Evolutionary conservation across 1,140 invertebrate genomes (phyloP), one percentile per base, ranked within the genome.

Genomic region (Dolichoris vasculosae): DNA sequence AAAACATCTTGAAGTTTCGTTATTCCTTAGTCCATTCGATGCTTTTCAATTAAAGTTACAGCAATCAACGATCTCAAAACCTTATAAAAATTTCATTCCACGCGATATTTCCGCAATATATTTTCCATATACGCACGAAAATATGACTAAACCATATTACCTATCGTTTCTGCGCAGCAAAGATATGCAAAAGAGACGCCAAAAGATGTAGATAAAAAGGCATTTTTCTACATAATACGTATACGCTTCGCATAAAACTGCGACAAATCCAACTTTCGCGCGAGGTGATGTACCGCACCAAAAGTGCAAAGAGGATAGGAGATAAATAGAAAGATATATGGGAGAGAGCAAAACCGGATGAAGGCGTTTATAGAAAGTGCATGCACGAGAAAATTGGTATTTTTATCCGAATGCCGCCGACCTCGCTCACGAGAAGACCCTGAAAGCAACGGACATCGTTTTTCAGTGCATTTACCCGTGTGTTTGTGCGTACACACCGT

Each of bases 311-410:
- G 63, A 32, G 63, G 63, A 32, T 30, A 15, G 30, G 2, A 30
- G 63, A 59, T 59, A 59, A 59, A 59, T 32, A 26, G 73, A 76
- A 26, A n/a, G 73, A n/a, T 15, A 76, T 23, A 48, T 38, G 35
- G 20, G 0, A 73, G 69, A 1, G 73, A 13, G 30, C 48, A 30
- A 35, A 38, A 48, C 32, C 48, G 48, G n/a, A 78, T 48, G 48
- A 48, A 75, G 26, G 40, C n/a, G 43, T 75, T 46, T 32, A 75
- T 38, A 48, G 43, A 30, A 46, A 75, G 43, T 75, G 40, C 43
- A 48, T 75, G 73, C 43, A 75, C 43, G 40, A 75, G 48, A 78
- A 78, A 78, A 78, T 78, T 55, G 76, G 76, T 78, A 78, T 59
- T 78, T 76, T 59, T 59, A 78, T 78, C 48, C 23, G 76, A 51